Evolutionary conservation across 2,113 vertebrate genomes (phyloP).

Genomic region (Micronycteris hirsuta): DNA sequence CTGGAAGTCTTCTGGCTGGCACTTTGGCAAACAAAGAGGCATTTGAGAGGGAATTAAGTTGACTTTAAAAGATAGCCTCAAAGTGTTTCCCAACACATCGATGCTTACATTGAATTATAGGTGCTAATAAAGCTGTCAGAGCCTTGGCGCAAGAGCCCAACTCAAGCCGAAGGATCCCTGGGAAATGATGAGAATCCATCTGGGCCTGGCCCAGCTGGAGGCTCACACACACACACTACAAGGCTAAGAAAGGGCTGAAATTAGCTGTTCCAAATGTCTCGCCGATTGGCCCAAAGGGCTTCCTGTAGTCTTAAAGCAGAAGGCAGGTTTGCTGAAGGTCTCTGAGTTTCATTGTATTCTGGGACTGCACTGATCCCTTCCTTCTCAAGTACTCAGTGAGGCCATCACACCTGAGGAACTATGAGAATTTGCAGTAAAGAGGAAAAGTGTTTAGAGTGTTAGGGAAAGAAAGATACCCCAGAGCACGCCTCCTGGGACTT

Average conservation of each 20-base stretch:
- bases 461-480: background rate
- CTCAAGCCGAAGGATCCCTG: constrained; percentile 64
- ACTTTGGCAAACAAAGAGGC: constrained; percentile 75
- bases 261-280: background rate
- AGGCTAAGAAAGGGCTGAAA: constrained; percentile 15
- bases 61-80: constrained; percentile 77
- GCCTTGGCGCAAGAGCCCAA: constrained; percentile 72
- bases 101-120: constrained; percentile 78
- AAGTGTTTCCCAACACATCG: constrained; percentile 76
- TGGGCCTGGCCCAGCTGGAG: constrained; percentile 59
- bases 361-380: constrained; percentile 55
- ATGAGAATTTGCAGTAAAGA: background rate
- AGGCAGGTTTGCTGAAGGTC: constrained; percentile 54
- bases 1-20: constrained; percentile 72
- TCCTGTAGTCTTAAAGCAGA: constrained; percentile 50
- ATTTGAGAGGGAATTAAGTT: constrained; percentile 76
- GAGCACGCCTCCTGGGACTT: background rate
- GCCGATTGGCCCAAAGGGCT: constrained; percentile 55
- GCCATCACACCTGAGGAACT: background rate
- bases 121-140: constrained; percentile 82
- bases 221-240: constrained; percentile 49
- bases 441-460: background rate
- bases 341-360: constrained; percentile 53
- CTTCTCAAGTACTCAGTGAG: constrained; percentile 55
- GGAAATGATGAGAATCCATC: constrained; percentile 75